Conservation (phyloP, 2,797 vertebrate species). For the Onychomys torridus region DNA sequence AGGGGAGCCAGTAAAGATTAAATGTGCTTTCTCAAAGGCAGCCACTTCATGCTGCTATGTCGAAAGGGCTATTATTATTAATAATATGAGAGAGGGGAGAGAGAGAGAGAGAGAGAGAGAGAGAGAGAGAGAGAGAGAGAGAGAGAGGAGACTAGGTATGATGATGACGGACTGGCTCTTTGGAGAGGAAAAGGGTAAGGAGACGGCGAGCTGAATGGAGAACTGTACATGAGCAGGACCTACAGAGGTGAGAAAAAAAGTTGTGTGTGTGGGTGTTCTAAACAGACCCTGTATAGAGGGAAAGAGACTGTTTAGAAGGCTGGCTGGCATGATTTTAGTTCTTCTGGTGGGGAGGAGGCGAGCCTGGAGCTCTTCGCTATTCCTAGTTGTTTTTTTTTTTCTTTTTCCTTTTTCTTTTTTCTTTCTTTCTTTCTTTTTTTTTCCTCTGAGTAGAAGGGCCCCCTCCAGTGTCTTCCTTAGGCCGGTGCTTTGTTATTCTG, state of each 20-base stretch:
- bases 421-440: neutral
- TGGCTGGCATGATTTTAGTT: slow-evolving; percentile 81
- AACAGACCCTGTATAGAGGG: slow-evolving; percentile 25
- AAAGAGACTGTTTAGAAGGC: slow-evolving; percentile 67
- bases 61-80: slow-evolving; percentile 87
- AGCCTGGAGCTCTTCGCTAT: slow-evolving; percentile 89
- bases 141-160: slow-evolving; percentile 73
- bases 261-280: slow-evolving; percentile 51
- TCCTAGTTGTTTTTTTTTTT: slow-evolving; percentile 87
- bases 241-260: slow-evolving; percentile 86
- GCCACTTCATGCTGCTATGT: slow-evolving; percentile 95
- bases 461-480: slow-evolving; percentile 41
- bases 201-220: slow-evolving; percentile 75
- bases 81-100: slow-evolving; percentile 25
- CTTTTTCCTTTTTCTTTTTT: too few species aligned
- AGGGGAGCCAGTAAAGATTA: slow-evolving; percentile 96
- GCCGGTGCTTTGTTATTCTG: slow-evolving; percentile 76
- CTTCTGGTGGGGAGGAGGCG: slow-evolving; percentile 71
- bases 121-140: slow-evolving; percentile 62
- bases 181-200: slow-evolving; percentile 80
- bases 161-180: slow-evolving; percentile 81
- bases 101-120: slow-evolving; percentile 70
- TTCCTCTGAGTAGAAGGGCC: slow-evolving; percentile 47
- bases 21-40: slow-evolving; percentile 97
- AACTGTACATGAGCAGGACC: slow-evolving; percentile 88